Conservation (phyloP, 2,113 vertebrate genomes). For the Upupa epops region DNA sequence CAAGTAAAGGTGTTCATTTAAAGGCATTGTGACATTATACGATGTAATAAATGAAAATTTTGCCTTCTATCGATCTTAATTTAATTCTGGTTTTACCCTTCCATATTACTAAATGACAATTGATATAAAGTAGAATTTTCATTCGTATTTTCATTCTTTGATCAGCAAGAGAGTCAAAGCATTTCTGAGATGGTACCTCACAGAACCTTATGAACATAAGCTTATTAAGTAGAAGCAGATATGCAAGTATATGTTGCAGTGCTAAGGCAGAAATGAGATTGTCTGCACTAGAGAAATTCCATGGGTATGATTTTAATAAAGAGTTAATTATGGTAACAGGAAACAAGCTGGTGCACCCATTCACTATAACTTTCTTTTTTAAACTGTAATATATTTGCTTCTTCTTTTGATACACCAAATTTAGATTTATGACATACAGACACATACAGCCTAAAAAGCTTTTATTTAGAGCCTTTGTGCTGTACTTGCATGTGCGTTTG, state of each 20-base stretch:
- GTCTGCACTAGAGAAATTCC: background rate
- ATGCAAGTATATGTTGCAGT: background rate
- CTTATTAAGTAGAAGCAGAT: background rate
- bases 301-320: background rate
- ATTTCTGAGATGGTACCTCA: background rate
- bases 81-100: background rate
- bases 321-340: background rate
- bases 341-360: background rate
- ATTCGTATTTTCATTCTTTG: background rate
- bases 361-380: background rate
- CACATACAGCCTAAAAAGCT: background rate
- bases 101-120: background rate
- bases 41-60: too few relatives aligned
- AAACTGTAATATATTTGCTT: background rate
- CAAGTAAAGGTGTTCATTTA: background rate
- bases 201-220: background rate
- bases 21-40: background rate
- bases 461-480: background rate
- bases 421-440: background rate
- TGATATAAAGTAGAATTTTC: background rate
- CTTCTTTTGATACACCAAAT: background rate
- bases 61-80: background rate
- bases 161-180: background rate
- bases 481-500: rapidly evolving
- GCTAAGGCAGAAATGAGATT: background rate